Conservation (phyloP, 2,888 invertebrate genomes). For the Tillus elongatus region DNA sequence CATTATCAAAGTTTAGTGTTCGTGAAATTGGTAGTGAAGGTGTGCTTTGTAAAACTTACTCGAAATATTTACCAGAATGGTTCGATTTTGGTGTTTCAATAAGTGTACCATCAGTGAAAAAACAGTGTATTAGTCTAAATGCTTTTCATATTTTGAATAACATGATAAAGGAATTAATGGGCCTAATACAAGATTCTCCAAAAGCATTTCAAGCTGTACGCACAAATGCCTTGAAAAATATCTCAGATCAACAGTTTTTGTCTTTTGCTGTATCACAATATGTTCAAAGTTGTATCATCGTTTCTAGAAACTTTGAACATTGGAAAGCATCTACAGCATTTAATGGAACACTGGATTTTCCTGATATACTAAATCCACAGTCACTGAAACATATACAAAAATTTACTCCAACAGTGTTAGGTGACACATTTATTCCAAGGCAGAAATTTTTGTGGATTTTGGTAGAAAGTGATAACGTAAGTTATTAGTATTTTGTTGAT, state of each 20-base stretch:
- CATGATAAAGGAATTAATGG: conserved; percentile 45
- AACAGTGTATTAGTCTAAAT: conserved; percentile 42
- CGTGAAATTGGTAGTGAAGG: conserved; percentile 48
- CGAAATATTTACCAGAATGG: conserved; percentile 49
- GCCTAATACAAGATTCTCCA: conserved; percentile 44
- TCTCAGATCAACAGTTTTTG: conserved; percentile 33
- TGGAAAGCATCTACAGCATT: conserved; percentile 47
- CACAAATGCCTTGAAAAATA: conserved; percentile 34
- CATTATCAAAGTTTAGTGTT: conserved; percentile 22
- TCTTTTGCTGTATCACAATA: conserved; percentile 39
- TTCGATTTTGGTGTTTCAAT: conserved; percentile 50
- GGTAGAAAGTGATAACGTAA: conserved; percentile 50
- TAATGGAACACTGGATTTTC: conserved; percentile 30
- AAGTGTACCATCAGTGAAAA: conserved; percentile 51
- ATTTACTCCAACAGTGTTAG: conserved; percentile 40
- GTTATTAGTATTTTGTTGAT: conserved; percentile 18
- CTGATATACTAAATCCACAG: conserved; percentile 31
- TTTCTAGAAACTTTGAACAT: conserved; percentile 54
- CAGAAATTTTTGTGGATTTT: conserved; percentile 54
- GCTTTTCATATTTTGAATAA: conserved; percentile 42
- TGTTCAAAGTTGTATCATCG: conserved; percentile 45
- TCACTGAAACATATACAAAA: conserved; percentile 42
- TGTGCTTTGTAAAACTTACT: conserved; percentile 46
- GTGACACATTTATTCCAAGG: conserved; percentile 48
- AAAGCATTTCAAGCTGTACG: conserved; percentile 42